Conservation (phyloP, 2,797 vertebrate species). For the Bryconaethiops microstoma region DNA sequence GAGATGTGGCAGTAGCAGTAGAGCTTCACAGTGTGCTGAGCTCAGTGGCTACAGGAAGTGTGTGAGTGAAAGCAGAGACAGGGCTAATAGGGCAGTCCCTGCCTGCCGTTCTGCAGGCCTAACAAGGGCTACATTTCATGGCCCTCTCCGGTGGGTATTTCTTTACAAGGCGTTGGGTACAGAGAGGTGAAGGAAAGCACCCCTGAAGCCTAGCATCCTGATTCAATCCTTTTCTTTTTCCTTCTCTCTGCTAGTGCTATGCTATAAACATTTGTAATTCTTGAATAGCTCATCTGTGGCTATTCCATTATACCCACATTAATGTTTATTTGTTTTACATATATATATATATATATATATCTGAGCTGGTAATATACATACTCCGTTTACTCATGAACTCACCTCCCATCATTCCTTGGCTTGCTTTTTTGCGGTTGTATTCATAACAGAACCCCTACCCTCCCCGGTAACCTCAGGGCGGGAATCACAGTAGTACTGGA, state of each 20-base stretch:
- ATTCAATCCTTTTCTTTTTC: not conserved
- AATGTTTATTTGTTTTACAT: too few species aligned
- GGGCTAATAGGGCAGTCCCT: constrained; percentile 47
- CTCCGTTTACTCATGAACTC: too few species aligned
- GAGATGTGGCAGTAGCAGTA: constrained; percentile 32
- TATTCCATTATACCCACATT: too few species aligned
- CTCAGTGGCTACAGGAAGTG: constrained; percentile 75
- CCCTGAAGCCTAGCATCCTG: constrained; percentile 9
- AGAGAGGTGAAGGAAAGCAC: constrained; percentile 50
- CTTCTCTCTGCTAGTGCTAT: not conserved
- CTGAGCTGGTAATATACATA: too few species aligned
- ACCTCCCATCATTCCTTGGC: too few species aligned
- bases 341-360: too few species aligned
- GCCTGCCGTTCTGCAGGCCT: constrained; percentile 32
- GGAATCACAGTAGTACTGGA: too few species aligned
- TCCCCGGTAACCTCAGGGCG: too few species aligned
- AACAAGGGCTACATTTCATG: constrained; percentile 59
- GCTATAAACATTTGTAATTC: not conserved
- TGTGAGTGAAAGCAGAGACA: constrained; percentile 79
- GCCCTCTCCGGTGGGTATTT: constrained; percentile 43
- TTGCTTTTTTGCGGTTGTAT: too few species aligned
- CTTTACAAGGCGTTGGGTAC: constrained; percentile 45
- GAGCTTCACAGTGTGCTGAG: constrained; percentile 72
- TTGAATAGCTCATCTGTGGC: not conserved
- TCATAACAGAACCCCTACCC: too few species aligned